Evolutionary conservation across 2,113 vertebrate genomes (phyloP).

Genomic region (Xiphophorus maculatus): DNA sequence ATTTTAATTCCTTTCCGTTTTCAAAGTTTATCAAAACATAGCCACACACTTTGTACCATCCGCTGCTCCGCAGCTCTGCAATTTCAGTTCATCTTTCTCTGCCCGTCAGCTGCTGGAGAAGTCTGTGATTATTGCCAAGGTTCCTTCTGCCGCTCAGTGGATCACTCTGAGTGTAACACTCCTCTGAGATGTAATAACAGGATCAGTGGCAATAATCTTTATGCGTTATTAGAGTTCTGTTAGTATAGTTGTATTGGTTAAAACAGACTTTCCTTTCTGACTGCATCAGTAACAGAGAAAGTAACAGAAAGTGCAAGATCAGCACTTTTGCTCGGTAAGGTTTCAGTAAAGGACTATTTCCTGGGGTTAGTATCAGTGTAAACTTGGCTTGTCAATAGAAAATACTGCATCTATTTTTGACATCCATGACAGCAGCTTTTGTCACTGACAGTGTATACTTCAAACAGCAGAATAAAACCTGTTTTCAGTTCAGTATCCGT

Average conservation of each 20-base stretch:
- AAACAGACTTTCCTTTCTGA: neutral
- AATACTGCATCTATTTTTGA: neutral
- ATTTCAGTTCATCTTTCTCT: neutral
- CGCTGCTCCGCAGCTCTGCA: neutral
- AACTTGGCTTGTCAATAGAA: neutral
- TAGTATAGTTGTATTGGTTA: neutral
- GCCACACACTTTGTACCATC: neutral
- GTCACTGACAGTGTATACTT: neutral
- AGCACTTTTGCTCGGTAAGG: neutral
- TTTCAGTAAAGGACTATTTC: neutral
- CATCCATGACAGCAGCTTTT: neutral
- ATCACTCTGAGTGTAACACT: neutral
- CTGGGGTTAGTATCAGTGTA: neutral
- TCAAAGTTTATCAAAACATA: neutral
- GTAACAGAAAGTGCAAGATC: neutral
- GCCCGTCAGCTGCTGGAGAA: neutral
- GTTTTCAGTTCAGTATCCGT: conserved; percentile 9
- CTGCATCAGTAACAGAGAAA: neutral
- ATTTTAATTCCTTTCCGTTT: neutral
- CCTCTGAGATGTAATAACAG: neutral
- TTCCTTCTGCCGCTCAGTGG: neutral
- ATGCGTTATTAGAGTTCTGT: neutral
- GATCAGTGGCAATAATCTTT: neutral
- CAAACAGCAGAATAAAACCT: conserved; percentile 21
- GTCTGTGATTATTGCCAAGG: neutral